phyloP scores from a whole-genome alignment of 2,888 invertebrate genomes.

The Horisme vitalbata region DNA sequence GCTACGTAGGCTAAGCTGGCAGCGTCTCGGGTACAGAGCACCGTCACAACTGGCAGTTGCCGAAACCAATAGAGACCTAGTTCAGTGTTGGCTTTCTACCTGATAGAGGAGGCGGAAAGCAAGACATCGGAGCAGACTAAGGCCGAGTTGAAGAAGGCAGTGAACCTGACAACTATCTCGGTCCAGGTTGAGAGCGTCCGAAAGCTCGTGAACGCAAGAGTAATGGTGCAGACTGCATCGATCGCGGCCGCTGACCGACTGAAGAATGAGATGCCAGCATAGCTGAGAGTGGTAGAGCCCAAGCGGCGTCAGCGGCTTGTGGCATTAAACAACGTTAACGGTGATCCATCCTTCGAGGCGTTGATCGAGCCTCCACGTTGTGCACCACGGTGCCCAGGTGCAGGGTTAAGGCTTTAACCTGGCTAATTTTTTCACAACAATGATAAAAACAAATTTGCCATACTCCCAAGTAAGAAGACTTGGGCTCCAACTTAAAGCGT shows the following conservation, averaged over 20 bases:
- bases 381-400: too few relatives aligned
- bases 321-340: not conserved
- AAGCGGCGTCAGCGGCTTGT: not conserved
- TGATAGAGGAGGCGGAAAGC: not conserved
- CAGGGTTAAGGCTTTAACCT: too few relatives aligned
- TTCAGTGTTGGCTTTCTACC: conserved; percentile 1
- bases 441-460: too few relatives aligned
- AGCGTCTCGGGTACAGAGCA: too few relatives aligned
- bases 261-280: conserved; percentile 9
- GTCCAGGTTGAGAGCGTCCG: not conserved
- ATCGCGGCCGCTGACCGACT: conserved; percentile 4
- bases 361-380: too few relatives aligned
- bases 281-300: conserved; percentile 7
- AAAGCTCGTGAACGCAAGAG: conserved; percentile 1
- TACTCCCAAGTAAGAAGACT: too few relatives aligned
- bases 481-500: too few relatives aligned
- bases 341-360: conserved; percentile 6
- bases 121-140: conserved; percentile 8
- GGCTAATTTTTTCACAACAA: too few relatives aligned
- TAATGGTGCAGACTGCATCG: not conserved
- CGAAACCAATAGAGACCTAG: not conserved
- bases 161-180: not conserved
- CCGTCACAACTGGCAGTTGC: not conserved
- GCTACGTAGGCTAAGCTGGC: too few relatives aligned
- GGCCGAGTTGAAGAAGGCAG: not conserved